Percentiles rank a stretch among this genome's conserved stretches.
Evolutionary conservation across 2,113 vertebrate species (phyloP).

Genomic region (Xiphorhynchus elegans): DNA sequence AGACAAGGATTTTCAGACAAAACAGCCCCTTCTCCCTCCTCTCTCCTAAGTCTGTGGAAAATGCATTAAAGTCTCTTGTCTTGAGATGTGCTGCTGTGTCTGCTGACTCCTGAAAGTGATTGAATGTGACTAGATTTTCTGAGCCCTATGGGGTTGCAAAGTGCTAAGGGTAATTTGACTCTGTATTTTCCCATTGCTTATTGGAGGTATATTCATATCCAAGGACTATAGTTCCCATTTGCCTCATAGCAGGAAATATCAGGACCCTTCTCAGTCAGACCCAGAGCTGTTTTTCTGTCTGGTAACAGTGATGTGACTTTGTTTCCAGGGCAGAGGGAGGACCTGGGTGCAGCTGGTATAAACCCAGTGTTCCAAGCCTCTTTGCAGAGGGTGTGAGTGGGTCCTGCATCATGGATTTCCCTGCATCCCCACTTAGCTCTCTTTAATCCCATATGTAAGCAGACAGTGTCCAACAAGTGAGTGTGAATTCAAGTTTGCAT

Average conservation of each 20-base stretch:
- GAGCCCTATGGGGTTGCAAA: neutral
- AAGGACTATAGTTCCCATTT: neutral
- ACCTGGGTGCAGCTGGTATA: neutral
- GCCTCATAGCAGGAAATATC: neutral
- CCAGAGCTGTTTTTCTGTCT: neutral
- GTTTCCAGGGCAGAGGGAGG: neutral
- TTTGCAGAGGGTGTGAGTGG: neutral
- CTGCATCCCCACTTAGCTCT: neutral
- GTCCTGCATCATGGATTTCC: neutral
- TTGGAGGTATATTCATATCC: neutral
- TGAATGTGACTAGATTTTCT: neutral
- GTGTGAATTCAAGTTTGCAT: neutral
- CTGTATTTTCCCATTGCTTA: neutral
- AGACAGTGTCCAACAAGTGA: neutral
- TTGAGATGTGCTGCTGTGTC: neutral
- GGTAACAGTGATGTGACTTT: neutral
- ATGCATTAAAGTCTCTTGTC: slow-evolving; percentile 9
- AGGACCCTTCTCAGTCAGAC: neutral
- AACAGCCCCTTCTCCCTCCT: neutral
- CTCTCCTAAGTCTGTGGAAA: neutral
- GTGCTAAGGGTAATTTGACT: neutral
- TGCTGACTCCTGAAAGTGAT: neutral
- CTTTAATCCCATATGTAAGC: neutral
- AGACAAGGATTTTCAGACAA: neutral
- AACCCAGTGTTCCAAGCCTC: neutral